A percentile compares a stretch with the other conserved stretches of the same genome.
Evolutionary conservation across 2,797 vertebrate species (phyloP).

Genomic region (Melanogrammus aeglefinus): DNA sequence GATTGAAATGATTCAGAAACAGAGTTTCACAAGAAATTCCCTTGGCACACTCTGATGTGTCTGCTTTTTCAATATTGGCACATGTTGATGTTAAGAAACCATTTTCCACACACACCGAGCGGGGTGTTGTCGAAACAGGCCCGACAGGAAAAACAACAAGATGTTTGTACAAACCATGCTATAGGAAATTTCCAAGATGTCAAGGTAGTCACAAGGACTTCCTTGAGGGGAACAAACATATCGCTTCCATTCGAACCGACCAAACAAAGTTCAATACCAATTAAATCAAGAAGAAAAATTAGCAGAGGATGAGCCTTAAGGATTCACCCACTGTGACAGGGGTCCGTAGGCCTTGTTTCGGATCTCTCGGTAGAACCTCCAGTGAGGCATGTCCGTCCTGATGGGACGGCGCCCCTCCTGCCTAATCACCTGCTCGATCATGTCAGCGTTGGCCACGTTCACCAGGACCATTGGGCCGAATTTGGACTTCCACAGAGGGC

Average conservation of each 20-base stretch:
- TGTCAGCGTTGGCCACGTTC: slow-evolving; percentile 73
- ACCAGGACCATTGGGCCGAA: slow-evolving; percentile 73
- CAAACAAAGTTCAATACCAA: not conserved
- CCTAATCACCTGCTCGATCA: slow-evolving; percentile 78
- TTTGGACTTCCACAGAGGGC: slow-evolving; percentile 75
- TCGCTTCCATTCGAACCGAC: not conserved
- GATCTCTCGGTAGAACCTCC: slow-evolving; percentile 75
- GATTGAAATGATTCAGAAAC: not conserved
- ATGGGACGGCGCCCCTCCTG: slow-evolving; percentile 75
- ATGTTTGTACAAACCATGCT: not conserved
- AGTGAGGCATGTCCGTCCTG: slow-evolving; percentile 76
- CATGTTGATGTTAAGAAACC: not conserved
- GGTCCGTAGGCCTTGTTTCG: slow-evolving; percentile 75
- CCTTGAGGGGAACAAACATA: not conserved
- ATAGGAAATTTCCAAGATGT: not conserved
- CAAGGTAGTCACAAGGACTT: not conserved
- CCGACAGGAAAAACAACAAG: not conserved
- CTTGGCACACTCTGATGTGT: no score
- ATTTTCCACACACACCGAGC: not conserved
- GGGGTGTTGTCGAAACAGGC: slow-evolving; percentile 14
- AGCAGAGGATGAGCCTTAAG: not conserved
- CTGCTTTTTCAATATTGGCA: not conserved
- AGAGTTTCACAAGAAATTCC: no score
- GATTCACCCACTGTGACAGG: slow-evolving; percentile 72
- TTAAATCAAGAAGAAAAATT: not conserved